Base-by-base conservation (phyloP, 2,113 vertebrate species). In the Lagenorhynchus albirostris region DNA sequence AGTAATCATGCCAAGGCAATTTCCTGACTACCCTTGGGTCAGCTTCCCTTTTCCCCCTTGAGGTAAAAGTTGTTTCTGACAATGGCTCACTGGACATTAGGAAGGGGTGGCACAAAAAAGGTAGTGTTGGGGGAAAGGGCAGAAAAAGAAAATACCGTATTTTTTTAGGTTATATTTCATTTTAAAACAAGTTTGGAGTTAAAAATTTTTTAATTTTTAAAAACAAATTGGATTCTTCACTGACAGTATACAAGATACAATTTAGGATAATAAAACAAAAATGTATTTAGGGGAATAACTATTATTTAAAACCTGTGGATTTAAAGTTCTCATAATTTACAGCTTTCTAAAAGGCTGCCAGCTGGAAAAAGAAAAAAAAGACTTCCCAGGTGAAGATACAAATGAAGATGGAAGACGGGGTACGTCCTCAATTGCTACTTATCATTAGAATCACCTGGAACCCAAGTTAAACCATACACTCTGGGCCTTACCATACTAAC, bases 241-340 rank as follows among this genome's bases (percentile, higher is more conserved):
- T 85, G 76, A 89, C 31, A 79, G 14, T 38, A 92, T 76, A 67
- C 55, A 70, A 92, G 18, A 44, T 87, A 13, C 25, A 93, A 91
- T 71, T 50, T 91, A 96, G 73, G n/a, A 80, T 60, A n/a, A 60
- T 91, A 92, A 94, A 74, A 85, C 44, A 89, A 92, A 20, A 63
- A 55, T 74, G 33, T 87, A 60, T 60, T 94, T 63, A 2, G 8
- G 58, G 20, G 33, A 81, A 79, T 26, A 68, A 65, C 25, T 79
- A 53, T 89, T 95, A 90, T 68, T 96, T 80, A 94, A 95, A 80
- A 71, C 33, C 11, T 38, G 36, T 44, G 21, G 11, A 63, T n/a
- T 96, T 94, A 77, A 93, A 87, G 25, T 47, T 89, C 55, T 91
- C 47, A 86, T 31, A 92, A 86, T 33, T 74, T 80, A 55, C 15